Evolutionary conservation across 1,140 invertebrate species (phyloP), one percentile per base, ranked within the genome.

Genomic region (Cydia amplana): DNA sequence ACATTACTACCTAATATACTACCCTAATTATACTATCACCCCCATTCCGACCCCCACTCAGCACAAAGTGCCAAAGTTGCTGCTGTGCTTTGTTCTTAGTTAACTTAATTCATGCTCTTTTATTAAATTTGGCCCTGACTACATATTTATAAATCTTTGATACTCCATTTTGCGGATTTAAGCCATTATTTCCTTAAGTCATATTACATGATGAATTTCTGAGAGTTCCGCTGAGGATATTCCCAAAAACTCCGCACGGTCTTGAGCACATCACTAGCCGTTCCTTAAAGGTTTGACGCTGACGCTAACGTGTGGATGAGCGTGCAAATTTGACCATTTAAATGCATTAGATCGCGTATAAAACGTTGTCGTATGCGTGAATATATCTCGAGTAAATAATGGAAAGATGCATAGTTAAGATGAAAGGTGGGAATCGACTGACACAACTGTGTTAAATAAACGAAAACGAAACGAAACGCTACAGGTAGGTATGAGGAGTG

Each of bases 271-370:
- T 60, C 55, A 60, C 55, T 60, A 60, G 20, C 55, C 55, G 20
- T 9, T 20, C 12, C 55, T 60, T 60, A 60, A 51, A 60, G 20
- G 20, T 60, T 60, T 23, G 55, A 60, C 55, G 55, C 20, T 60
- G 12, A 60, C 18, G 55, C 55, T 23, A 60, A 60, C 55, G 20
- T 60, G 55, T 60, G 55, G 55, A 60, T 60, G 20, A 60, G 55
- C 7, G 32, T 20, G 65, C 32, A 70, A 70, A 70, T 70, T 32
- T 70, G 65, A 36, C 65, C 32, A 36, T 70, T 36, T 70, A 70
- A 70, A 70, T 70, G 65, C 65, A 70, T 70, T 36, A 70, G 28
- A 70, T 40, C 4, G 65, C 28, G 65, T 70, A 40, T 70, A 32
- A 70, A 70, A 36, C 28, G 65, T 70, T 70, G 65, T 70, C 65